Percentiles rank a stretch among this genome's conserved stretches.
Evolutionary conservation across 2,797 vertebrate species (phyloP).

Genomic region (Catamblyrhynchus diadema): DNA sequence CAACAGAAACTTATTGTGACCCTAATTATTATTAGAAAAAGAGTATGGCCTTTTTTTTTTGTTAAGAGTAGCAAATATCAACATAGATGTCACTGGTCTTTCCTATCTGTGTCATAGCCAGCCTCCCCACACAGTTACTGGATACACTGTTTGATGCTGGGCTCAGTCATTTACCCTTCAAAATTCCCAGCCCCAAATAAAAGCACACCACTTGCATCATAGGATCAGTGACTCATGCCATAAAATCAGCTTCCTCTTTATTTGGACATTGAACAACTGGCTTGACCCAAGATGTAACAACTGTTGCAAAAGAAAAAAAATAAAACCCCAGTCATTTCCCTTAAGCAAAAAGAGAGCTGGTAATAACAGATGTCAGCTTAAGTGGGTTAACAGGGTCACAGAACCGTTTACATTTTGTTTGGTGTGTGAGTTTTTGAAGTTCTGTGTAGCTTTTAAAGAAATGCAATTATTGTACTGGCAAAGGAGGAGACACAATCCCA

Average conservation of each 20-base stretch:
- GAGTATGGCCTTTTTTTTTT: not conserved
- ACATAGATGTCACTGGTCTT: not conserved
- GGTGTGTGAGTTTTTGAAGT: not conserved
- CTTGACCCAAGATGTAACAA: constrained; percentile 32
- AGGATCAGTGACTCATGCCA: not conserved
- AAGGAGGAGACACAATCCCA: not conserved
- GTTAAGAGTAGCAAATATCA: not conserved
- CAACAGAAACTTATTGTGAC: not conserved
- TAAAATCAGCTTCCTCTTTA: constrained; percentile 54
- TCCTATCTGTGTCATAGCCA: not conserved
- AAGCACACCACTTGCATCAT: constrained; percentile 4
- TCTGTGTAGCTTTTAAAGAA: not conserved
- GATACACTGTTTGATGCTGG: not conserved
- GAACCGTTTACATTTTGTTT: not conserved
- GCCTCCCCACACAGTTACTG: not conserved
- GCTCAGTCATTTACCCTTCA: not conserved
- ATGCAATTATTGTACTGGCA: not conserved
- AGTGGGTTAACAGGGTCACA: not conserved
- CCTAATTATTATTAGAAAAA: not conserved
- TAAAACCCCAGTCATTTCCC: not conserved
- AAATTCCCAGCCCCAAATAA: not conserved
- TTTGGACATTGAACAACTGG: constrained; percentile 9
- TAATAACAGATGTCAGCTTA: constrained; percentile 5
- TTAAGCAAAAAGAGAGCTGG: not conserved
- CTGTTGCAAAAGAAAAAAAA: not conserved